These are phyloP conservation scores for Phylloscopus trochiloides DNA, from an alignment of 2,113 vertebrate genomes.

Conservation along the genomic window DNA sequence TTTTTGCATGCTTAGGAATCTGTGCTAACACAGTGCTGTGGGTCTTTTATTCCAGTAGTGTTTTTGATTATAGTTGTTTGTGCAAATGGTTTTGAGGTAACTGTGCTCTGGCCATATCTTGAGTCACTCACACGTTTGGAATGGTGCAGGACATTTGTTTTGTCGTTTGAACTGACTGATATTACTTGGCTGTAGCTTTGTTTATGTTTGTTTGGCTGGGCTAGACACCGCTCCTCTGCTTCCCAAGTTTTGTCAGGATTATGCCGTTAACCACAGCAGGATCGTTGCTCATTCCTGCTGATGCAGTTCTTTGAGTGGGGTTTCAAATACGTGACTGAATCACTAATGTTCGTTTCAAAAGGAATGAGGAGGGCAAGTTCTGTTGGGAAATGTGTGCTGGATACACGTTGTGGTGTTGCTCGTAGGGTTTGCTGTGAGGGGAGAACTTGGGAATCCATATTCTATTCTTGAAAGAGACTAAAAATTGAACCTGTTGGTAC, in stretches of 20 bases:
- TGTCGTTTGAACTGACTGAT: neutral
- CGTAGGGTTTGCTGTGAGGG: neutral
- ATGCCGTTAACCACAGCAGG: neutral
- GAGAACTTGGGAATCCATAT: neutral
- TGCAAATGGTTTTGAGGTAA: neutral
- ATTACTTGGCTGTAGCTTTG: neutral
- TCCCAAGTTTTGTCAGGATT: neutral
- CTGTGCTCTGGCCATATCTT: neutral
- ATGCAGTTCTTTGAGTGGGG: conserved; percentile 19
- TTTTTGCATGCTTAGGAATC: neutral
- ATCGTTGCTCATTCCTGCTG: neutral
- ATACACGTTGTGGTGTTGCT: neutral
- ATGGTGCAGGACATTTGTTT: conserved; percentile 10
- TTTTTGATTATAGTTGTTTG: neutral
- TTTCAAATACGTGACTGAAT: conserved; percentile 5
- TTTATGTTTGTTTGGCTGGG: conserved; percentile 30
- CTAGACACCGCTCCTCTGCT: neutral
- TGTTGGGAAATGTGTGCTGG: neutral
- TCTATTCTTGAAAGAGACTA: neutral
- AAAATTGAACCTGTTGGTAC: neutral
- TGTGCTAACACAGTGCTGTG: neutral
- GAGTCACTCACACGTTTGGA: neutral
- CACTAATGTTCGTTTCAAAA: neutral
- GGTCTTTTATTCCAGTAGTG: neutral
- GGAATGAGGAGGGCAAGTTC: neutral